Conservation (phyloP, 1,140 invertebrate species). For the Cydia pomonella region DNA sequence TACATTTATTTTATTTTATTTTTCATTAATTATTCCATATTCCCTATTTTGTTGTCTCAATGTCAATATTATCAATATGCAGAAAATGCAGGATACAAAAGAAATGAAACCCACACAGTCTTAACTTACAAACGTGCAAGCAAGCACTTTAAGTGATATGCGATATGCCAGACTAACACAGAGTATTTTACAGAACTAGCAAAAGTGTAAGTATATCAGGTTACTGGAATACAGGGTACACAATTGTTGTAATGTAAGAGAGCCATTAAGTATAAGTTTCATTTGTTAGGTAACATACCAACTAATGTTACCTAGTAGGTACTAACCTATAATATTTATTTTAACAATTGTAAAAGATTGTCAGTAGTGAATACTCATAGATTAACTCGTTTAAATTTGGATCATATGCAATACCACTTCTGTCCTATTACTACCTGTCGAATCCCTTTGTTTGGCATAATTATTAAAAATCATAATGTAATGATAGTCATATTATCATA, state of each 20-base stretch:
- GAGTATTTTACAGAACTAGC: slow-evolving; percentile 8
- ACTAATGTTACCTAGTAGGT: no score
- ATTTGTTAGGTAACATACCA: background rate
- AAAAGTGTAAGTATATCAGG: slow-evolving; percentile 9
- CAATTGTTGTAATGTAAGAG: background rate
- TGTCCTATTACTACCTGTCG: no score
- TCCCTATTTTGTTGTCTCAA: no score
- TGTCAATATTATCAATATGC: no score
- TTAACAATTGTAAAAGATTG: background rate
- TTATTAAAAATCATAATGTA: no score
- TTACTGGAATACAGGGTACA: background rate
- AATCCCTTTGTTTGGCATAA: no score
- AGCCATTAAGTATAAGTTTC: background rate
- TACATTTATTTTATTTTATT: no score
- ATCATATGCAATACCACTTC: no score
- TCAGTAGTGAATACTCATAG: background rate
- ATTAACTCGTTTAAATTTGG: background rate
- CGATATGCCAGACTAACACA: slow-evolving; percentile 1
- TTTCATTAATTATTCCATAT: no score
- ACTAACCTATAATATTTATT: background rate
- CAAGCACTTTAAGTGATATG: background rate
- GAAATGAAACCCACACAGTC: background rate
- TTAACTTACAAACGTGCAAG: slow-evolving; percentile 1
- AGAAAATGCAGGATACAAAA: background rate
- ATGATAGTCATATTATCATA: no score